These are phyloP conservation scores for Sitodiplosis mosellana DNA, from an alignment of 1,140 invertebrate genomes.

Conservation along the genomic window DNA sequence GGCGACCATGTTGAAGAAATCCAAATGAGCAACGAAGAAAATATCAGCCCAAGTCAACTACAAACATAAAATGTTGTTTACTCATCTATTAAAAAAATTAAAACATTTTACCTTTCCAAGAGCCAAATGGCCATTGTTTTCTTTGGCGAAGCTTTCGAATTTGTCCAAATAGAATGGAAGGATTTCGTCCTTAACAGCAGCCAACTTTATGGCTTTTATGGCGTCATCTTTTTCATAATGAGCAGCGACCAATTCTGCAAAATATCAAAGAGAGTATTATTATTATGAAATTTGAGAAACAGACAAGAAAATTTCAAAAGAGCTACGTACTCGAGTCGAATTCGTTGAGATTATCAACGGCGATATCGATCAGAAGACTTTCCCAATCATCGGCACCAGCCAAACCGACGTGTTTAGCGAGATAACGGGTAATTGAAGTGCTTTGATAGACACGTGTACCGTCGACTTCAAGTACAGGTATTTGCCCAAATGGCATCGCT, in stretches of 20 bases:
- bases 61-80: too few relatives aligned
- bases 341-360: constrained; percentile 40
- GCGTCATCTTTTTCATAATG: background rate
- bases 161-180: constrained; percentile 23
- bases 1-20: too few relatives aligned
- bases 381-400: constrained; percentile 44
- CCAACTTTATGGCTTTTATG: background rate
- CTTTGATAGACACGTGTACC: constrained; percentile 47
- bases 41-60: too few relatives aligned
- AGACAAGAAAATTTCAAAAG: background rate
- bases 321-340: constrained; percentile 28
- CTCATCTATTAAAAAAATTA: too few relatives aligned
- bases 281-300: background rate
- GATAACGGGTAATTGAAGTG: constrained; percentile 45
- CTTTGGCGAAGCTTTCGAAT: constrained; percentile 32
- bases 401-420: constrained; percentile 46
- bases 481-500: constrained; percentile 55
- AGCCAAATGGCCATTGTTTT: constrained; percentile 35
- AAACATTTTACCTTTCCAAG: constrained; percentile 25
- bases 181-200: background rate
- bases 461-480: constrained; percentile 54
- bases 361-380: constrained; percentile 39
- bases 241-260: background rate
- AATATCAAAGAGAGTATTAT: background rate
- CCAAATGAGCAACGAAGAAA: too few relatives aligned